phyloP scores from a whole-genome alignment of 2,113 vertebrate genomes.

The Athene cunicularia region DNA sequence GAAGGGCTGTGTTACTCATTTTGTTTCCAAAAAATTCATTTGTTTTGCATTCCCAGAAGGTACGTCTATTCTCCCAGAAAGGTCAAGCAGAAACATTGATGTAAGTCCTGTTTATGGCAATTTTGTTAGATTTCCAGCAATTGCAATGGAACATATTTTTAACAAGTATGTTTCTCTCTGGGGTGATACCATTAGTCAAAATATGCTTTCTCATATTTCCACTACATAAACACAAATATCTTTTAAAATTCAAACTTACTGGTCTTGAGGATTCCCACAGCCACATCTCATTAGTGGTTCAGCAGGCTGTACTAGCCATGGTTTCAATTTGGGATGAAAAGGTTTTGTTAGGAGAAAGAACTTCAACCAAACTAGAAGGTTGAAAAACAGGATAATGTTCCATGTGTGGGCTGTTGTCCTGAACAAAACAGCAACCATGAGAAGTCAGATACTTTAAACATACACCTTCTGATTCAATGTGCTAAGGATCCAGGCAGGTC shows the following conservation, averaged over 20 bases:
- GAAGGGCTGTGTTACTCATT: conserved; percentile 51
- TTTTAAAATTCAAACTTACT: conserved; percentile 42
- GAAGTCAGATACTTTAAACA: neutral
- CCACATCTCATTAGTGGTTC: conserved; percentile 49
- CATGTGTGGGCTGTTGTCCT: conserved; percentile 1
- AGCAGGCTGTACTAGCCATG: neutral
- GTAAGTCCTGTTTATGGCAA: conserved; percentile 69
- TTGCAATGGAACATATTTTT: conserved; percentile 73
- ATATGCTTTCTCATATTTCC: conserved; percentile 74
- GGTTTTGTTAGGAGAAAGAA: conserved; percentile 15
- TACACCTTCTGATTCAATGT: neutral
- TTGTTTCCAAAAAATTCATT: conserved; percentile 67
- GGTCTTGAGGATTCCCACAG: conserved; percentile 66
- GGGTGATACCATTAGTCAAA: conserved; percentile 71
- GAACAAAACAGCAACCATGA: neutral
- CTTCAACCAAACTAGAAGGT: neutral
- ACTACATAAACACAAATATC: conserved; percentile 72
- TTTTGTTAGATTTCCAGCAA: conserved; percentile 68
- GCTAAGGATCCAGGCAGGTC: neutral
- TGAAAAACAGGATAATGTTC: conserved; percentile 13
- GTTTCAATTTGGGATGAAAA: conserved; percentile 52
- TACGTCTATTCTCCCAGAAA: conserved; percentile 68
- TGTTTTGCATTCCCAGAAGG: conserved; percentile 68
- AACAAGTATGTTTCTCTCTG: conserved; percentile 70
- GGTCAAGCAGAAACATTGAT: conserved; percentile 73